Base-by-base conservation (phyloP, 37 sponge, comb jelly and placozoan species). In the Dysidea cf. avara region DNA sequence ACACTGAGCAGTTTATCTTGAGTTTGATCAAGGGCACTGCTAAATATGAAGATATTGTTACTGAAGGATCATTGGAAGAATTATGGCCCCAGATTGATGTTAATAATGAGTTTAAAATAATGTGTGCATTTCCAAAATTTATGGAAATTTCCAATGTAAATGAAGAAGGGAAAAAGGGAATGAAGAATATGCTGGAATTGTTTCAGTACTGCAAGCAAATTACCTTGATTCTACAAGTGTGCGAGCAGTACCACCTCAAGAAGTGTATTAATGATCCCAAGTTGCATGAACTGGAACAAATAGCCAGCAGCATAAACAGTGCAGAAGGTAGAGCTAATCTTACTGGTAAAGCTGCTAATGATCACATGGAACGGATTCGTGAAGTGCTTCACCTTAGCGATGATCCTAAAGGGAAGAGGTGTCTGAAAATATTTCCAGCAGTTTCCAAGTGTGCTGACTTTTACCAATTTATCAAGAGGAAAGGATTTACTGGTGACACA, bases 1-100 rank as follows among this genome's bases (percentile, higher is more conserved):
- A 20, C 32, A 63, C 46, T 26, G 67, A 61, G 1, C 40, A 53
- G 1, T 53, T 86, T 0, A 56, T 86, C 56, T 36, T 39, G 6
- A 84, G 64, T 53, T 26, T 84, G 1, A 63, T 84, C 29, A 21
- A 63, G 26, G 87, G 87, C 31, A 76, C 50, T 2, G 87, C 76
- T 20, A 76, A 75, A 18, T 86, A 86, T 50, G 36, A 64, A 48
- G 81, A 86, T 25, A 75, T 86, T 25, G 47, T 80, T 50, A 80
- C 86, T 5, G 76, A 74, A 3, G 86, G 75, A 4, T 46, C 46
- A 46, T 66, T 75, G 14, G 56, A 64, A 24, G 46, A 43, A 43
- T 52, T 29, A 20, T 58, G 71, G 2, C 58, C 9, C 13, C 7
- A 21, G 3, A 6, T 67, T 24, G 28, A 67, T 49, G 47, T n/a